phyloP scores from a whole-genome alignment of 1,140 invertebrate genomes.

The Drosophila burlai region DNA sequence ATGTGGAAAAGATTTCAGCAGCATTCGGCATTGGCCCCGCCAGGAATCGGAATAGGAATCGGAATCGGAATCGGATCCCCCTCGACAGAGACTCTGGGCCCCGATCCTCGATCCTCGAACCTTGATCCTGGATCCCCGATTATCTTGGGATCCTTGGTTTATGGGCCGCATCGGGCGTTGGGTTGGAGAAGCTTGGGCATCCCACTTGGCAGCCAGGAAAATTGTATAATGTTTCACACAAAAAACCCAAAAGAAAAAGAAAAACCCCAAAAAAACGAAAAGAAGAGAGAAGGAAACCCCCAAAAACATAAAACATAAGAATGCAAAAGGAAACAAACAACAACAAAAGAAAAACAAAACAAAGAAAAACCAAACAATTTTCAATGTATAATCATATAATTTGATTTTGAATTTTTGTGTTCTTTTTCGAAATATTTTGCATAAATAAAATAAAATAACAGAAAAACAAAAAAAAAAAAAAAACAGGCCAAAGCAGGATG shows the following conservation, averaged over 20 bases:
- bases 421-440: slow-evolving; percentile 85
- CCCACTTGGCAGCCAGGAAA: slow-evolving; percentile 29
- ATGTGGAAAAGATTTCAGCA: slow-evolving; percentile 64
- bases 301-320: slow-evolving; percentile 73
- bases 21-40: slow-evolving; percentile 43
- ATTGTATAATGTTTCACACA: slow-evolving; percentile 76
- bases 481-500: slow-evolving; percentile 1
- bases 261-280: slow-evolving; percentile 11
- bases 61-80: background rate
- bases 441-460: slow-evolving; percentile 85
- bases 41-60: background rate
- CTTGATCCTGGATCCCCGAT: slow-evolving; percentile 1
- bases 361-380: slow-evolving; percentile 56
- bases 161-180: background rate
- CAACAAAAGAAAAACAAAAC: slow-evolving; percentile 48
- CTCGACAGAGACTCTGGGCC: background rate
- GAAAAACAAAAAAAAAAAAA: slow-evolving; percentile 67
- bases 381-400: slow-evolving; percentile 84
- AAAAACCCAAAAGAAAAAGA: slow-evolving; percentile 4
- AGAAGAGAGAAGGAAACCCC: slow-evolving; percentile 2
- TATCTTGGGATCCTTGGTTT: slow-evolving; percentile 10
- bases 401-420: slow-evolving; percentile 82
- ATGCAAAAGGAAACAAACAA: slow-evolving; percentile 48
- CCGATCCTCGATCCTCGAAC: background rate
- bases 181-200: background rate